Percentiles rank a stretch among this genome's conserved stretches.
These are phyloP conservation scores for Carcharodon carcharias DNA, from an alignment of 2,797 vertebrate genomes.

Conservation along the genomic window DNA sequence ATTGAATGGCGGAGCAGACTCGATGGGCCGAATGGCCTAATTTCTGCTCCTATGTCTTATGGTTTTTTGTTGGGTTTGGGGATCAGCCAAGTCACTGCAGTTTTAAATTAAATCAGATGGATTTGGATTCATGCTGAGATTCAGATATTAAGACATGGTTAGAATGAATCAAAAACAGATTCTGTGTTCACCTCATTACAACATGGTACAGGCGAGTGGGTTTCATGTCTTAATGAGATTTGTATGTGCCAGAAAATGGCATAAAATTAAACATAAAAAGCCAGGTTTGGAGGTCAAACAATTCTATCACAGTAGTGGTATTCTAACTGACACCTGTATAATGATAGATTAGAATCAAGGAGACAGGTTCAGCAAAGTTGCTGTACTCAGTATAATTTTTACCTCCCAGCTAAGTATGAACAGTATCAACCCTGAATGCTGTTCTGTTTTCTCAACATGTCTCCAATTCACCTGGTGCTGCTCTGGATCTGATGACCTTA, in stretches of 20 bases:
- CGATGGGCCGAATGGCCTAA: too few relatives aligned
- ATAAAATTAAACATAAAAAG: neutral
- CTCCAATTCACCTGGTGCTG: too few relatives aligned
- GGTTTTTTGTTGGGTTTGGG: neutral
- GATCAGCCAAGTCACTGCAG: too few relatives aligned
- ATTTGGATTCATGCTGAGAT: neutral
- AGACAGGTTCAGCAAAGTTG: neutral
- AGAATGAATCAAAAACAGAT: neutral
- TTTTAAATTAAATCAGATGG: neutral
- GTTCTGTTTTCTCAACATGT: neutral
- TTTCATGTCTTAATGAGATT: neutral
- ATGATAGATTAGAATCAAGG: neutral
- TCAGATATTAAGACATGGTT: neutral
- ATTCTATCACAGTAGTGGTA: neutral
- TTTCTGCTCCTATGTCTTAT: too few relatives aligned
- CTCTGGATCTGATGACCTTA: too few relatives aligned
- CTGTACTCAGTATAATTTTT: neutral
- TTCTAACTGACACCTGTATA: neutral
- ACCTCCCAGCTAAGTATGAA: neutral
- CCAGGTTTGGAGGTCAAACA: neutral
- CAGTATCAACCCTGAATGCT: neutral
- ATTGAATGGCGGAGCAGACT: too few relatives aligned
- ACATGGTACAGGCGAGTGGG: neutral
- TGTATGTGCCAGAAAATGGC: neutral
- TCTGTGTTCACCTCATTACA: neutral